Base-by-base conservation (phyloP, 2,888 invertebrate genomes). In the Masnerella sp. region DNA sequence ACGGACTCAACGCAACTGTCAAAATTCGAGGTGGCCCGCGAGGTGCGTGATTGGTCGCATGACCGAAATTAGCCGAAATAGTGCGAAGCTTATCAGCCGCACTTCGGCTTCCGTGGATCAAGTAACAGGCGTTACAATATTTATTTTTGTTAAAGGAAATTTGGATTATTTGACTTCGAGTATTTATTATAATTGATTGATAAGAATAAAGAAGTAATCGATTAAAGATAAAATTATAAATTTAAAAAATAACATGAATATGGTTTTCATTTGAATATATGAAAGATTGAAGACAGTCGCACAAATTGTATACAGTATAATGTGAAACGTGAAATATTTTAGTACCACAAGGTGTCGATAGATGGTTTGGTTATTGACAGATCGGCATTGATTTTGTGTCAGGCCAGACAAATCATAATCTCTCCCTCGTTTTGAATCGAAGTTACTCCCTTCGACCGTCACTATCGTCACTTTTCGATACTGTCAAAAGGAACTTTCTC, bases 371-470 rank as follows among this genome's bases (percentile, higher is more conserved):
- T 61, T 74, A 72, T 74, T 76, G 74, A 74, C 77, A 74, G 77
- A 76, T 76, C 67, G 70, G 47, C 74, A 77, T 77, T 76, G 77
- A 77, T 76, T 77, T 77, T 72, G 47, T 67, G 74, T 69, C 75
- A 69, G 51, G 12, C 25, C 72, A 64, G 62, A 74, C 77, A 77
- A 76, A 77, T 77, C 74, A 75, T 77, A 74, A 74, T 69, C 59
- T 71, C 65, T 74, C 43, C 40, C 51, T 47, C 54, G 64, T 52
- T 74, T 56, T 49, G 56, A 72, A 54, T 52, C 56, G 5, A 71
- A 65, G 52, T 65, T 58, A 56, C 34, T 65, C 65, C 22, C 45
- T 47, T 70, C 62, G 51, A 51, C 62, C 62, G 51, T 47, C 47
- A 40, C 54, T 45, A 40, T 56, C 52, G 59, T 59, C 65, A 59